These are phyloP conservation scores for Drosophila arawakana DNA, from an alignment of 1,140 invertebrate species.

Conservation along the genomic window DNA sequence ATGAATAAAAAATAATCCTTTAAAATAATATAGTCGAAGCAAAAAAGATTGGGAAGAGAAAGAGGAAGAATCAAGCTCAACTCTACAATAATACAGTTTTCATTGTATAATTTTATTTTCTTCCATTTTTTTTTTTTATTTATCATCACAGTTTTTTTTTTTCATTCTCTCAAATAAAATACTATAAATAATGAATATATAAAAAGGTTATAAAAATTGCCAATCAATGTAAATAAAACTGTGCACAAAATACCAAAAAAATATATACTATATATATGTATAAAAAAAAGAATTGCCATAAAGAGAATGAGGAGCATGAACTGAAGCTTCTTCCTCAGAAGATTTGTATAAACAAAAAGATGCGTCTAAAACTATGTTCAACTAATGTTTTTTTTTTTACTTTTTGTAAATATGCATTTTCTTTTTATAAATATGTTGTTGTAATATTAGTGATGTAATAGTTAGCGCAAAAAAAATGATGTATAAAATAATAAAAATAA, in stretches of 20 bases:
- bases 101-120: conserved; percentile 27
- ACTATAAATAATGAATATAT: conserved; percentile 56
- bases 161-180: conserved; percentile 36
- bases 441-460: not conserved
- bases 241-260: conserved; percentile 65
- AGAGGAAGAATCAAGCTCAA: conserved; percentile 16
- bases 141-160: conserved; percentile 55
- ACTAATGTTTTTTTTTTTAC: conserved; percentile 27
- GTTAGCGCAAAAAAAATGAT: conserved; percentile 15
- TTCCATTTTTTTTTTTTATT: conserved; percentile 49
- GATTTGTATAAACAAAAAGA: conserved; percentile 4
- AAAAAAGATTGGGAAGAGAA: conserved; percentile 4
- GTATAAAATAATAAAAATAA: conserved; percentile 31
- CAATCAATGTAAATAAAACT: conserved; percentile 71
- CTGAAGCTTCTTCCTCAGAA: not conserved
- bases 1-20: not conserved
- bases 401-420: not conserved
- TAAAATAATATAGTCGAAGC: conserved; percentile 38
- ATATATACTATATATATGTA: not conserved
- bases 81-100: conserved; percentile 57
- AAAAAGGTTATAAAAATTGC: conserved; percentile 15
- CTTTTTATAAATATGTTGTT: conserved; percentile 1
- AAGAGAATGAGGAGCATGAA: conserved; percentile 9
- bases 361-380: conserved; percentile 59
- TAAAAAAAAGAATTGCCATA: conserved; percentile 12